Percentiles rank a stretch among this genome's conserved stretches.
phyloP scores from a whole-genome alignment of 2,797 vertebrate species.

The Oreochromis mossambicus region DNA sequence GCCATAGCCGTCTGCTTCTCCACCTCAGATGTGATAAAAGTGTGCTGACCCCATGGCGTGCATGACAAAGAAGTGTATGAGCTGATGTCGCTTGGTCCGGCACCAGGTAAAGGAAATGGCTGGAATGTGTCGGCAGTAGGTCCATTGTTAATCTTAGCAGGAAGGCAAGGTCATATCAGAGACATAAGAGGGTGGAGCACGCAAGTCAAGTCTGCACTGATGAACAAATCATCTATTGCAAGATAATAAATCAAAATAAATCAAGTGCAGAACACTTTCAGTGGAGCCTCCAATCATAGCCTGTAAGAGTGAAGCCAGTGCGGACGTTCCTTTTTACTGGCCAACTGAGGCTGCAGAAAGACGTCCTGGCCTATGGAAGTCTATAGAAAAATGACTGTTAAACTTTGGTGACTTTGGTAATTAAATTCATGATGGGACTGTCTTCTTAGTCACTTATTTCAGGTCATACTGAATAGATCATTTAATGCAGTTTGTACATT shows the following conservation, averaged over 20 bases:
- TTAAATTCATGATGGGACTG: not conserved
- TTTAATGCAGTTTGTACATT: not conserved
- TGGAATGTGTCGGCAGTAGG: slow-evolving; percentile 24
- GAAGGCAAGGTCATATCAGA: slow-evolving; percentile 54
- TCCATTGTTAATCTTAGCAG: slow-evolving; percentile 57
- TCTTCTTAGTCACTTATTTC: not conserved
- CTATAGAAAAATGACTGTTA: not conserved
- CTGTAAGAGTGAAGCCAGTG: not conserved
- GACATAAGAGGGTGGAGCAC: slow-evolving; percentile 3
- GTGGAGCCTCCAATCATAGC: not conserved
- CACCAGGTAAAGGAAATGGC: slow-evolving; percentile 51
- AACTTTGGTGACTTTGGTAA: not conserved
- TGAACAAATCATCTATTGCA: slow-evolving; percentile 7
- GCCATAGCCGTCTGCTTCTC: not conserved
- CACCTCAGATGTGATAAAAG: not conserved
- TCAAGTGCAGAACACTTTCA: not conserved
- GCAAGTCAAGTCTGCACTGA: slow-evolving; percentile 12
- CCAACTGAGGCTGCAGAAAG: not conserved
- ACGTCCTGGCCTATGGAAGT: not conserved
- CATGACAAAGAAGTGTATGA: not conserved
- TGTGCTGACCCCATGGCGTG: slow-evolving; percentile 9
- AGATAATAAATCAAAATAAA: not conserved
- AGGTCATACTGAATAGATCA: not conserved
- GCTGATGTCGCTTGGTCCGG: slow-evolving; percentile 21
- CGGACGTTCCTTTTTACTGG: not conserved